phyloP scores from a whole-genome alignment of 1,140 invertebrate genomes.

The Aethina tumida region DNA sequence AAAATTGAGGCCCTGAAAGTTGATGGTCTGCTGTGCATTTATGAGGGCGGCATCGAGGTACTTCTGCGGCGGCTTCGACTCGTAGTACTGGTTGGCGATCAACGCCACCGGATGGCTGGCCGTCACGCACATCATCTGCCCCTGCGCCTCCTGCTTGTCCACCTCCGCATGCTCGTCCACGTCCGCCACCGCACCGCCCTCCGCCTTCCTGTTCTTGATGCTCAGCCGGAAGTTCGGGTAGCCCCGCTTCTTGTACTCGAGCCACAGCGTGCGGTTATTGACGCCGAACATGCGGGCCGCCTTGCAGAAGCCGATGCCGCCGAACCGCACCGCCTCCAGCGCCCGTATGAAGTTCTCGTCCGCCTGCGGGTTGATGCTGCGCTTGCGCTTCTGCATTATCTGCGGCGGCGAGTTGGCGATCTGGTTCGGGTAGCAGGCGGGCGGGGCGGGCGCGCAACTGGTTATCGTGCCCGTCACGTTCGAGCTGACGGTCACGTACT shows the following conservation, averaged over 20 bases:
- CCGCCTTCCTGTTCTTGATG: slow-evolving; percentile 59
- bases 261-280: slow-evolving; percentile 73
- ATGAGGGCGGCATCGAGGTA: slow-evolving; percentile 39
- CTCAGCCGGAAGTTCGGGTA: slow-evolving; percentile 67
- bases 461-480: slow-evolving; percentile 4
- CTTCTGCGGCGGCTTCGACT: slow-evolving; percentile 43
- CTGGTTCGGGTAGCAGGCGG: slow-evolving; percentile 27
- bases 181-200: no score
- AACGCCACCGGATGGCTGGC: slow-evolving; percentile 38
- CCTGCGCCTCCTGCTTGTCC: slow-evolving; percentile 27
- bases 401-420: slow-evolving; percentile 26
- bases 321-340: slow-evolving; percentile 65
- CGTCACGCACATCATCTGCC: slow-evolving; percentile 18
- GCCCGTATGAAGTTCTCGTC: slow-evolving; percentile 71
- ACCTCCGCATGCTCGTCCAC: no score
- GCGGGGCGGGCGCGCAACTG: slow-evolving; percentile 8
- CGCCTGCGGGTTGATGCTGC: slow-evolving; percentile 58
- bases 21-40: slow-evolving; percentile 47
- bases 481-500: neutral
- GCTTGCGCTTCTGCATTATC: slow-evolving; percentile 42
- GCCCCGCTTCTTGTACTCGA: slow-evolving; percentile 72
- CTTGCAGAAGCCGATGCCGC: slow-evolving; percentile 77
- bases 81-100: slow-evolving; percentile 45
- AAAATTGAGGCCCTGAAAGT: slow-evolving; percentile 61
- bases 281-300: slow-evolving; percentile 71